Conservation (phyloP, 1,140 invertebrate species). For the Drosophila ercepeae region DNA sequence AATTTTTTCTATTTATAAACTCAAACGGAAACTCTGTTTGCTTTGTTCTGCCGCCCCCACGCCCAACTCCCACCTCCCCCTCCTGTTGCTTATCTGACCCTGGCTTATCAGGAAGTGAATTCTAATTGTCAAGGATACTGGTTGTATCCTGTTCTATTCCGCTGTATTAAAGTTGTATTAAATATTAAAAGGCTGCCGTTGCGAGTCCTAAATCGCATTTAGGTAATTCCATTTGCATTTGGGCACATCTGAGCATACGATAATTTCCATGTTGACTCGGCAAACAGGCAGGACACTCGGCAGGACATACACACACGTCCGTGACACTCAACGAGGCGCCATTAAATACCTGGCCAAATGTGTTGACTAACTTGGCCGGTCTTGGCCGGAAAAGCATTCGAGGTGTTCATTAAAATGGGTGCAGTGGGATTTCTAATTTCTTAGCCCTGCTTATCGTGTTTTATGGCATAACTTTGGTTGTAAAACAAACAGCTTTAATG, state of each 20-base stretch:
- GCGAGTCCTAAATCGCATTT: conserved; percentile 37
- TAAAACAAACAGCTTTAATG: neutral
- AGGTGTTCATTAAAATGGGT: conserved; percentile 19
- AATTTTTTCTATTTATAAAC: conserved; percentile 75
- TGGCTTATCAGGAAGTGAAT: conserved; percentile 57
- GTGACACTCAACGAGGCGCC: neutral
- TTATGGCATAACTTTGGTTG: neutral
- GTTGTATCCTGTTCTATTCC: neutral
- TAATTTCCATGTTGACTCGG: conserved; percentile 51
- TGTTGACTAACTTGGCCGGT: conserved; percentile 22
- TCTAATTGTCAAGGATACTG: conserved; percentile 65
- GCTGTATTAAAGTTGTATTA: conserved; percentile 55
- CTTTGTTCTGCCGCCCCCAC: conserved; percentile 21
- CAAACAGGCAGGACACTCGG: conserved; percentile 20
- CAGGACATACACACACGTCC: neutral
- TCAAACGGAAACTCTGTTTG: conserved; percentile 41
- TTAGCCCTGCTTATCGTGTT: neutral
- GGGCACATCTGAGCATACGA: conserved; percentile 48
- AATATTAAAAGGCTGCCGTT: conserved; percentile 41
- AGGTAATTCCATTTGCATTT: conserved; percentile 70
- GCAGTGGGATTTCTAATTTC: conserved; percentile 1
- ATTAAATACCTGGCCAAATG: conserved; percentile 22
- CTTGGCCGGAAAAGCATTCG: conserved; percentile 4
- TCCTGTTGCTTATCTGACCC: conserved; percentile 24
- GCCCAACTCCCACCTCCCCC: neutral